Conservation (phyloP, 2,797 vertebrate species). For the Sus cebifrons region DNA sequence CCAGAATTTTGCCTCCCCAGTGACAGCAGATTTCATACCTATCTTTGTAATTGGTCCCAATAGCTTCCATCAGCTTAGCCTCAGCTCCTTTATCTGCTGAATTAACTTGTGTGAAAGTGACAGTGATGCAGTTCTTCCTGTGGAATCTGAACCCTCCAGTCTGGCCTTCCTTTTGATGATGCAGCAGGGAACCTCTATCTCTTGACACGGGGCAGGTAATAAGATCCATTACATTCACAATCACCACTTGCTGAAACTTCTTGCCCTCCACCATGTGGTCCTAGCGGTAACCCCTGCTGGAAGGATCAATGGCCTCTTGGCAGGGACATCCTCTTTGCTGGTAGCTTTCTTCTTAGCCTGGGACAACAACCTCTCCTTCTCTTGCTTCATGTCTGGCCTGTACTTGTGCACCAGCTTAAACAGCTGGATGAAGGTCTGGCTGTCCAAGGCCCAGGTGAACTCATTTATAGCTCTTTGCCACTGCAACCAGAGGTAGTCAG, state of each 20-base stretch:
- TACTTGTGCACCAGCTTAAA: neutral
- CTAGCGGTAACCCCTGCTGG: neutral
- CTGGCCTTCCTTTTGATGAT: neutral
- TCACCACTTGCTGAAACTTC: neutral
- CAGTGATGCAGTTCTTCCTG: neutral
- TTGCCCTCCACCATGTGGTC: neutral
- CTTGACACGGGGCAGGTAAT: neutral
- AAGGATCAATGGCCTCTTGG: neutral
- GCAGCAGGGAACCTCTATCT: neutral
- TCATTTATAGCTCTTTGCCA: neutral
- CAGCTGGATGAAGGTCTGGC: neutral
- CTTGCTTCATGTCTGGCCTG: neutral
- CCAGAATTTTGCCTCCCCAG: neutral
- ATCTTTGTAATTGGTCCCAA: neutral
- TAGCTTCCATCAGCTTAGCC: neutral
- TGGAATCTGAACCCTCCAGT: neutral
- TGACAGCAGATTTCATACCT: neutral
- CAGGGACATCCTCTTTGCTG: neutral
- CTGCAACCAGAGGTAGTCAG: neutral
- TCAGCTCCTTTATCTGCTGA: neutral
- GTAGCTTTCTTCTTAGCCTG: neutral
- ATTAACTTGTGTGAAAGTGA: neutral
- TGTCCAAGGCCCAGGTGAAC: neutral
- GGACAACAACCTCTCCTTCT: neutral
- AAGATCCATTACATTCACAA: neutral